These are phyloP conservation scores for Rhinatrema bivittatum DNA, from an alignment of 2,797 vertebrate genomes.

Conservation along the genomic window DNA sequence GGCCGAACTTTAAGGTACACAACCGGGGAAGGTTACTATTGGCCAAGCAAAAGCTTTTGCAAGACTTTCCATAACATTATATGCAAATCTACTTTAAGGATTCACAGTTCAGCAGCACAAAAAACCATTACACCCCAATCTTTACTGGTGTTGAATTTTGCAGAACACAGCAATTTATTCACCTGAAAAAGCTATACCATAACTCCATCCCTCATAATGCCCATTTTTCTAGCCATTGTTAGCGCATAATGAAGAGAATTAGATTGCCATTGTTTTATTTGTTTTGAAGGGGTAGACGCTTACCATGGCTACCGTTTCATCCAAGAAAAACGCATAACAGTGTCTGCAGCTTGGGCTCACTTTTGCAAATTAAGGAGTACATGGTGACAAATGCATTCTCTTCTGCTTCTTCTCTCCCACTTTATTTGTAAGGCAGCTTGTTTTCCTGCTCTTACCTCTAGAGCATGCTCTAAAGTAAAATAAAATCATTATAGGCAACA, in stretches of 20 bases:
- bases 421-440: slow-evolving; percentile 32
- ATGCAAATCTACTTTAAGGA: no score
- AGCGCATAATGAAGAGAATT: not conserved
- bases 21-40: no score
- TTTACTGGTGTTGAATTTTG: no score
- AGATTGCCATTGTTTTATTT: slow-evolving; percentile 7
- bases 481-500: slow-evolving; percentile 49
- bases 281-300: slow-evolving; percentile 11
- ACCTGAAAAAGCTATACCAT: slow-evolving; percentile 8
- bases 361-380: slow-evolving; percentile 47
- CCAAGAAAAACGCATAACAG: slow-evolving; percentile 26
- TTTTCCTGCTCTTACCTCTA: slow-evolving; percentile 33
- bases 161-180: no score
- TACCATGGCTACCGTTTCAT: slow-evolving; percentile 29
- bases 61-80: no score
- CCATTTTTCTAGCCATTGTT: not conserved
- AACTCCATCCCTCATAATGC: slow-evolving; percentile 4
- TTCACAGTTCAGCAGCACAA: no score
- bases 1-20: no score
- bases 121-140: no score
- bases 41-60: no score
- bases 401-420: slow-evolving; percentile 27
- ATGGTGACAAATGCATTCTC: slow-evolving; percentile 44
- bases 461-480: slow-evolving; percentile 42
- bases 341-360: slow-evolving; percentile 29